phyloP scores from a whole-genome alignment of 2,888 invertebrate species.

The Volucella zonaria region DNA sequence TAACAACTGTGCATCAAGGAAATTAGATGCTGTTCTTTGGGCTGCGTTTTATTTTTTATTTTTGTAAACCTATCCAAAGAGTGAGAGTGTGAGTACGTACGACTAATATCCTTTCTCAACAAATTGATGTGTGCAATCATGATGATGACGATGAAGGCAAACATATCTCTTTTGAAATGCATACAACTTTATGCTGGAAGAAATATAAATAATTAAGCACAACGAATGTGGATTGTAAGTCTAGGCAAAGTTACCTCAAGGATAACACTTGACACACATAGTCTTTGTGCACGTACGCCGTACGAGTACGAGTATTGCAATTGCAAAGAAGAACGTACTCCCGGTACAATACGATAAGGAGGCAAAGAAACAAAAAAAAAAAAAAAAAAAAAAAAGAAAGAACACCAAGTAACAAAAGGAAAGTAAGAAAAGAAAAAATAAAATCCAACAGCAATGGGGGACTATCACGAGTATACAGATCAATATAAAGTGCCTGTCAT shows the following conservation, averaged over 20 bases:
- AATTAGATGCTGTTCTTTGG: constrained; percentile 35
- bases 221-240: constrained; percentile 73
- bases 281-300: constrained; percentile 38
- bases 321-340: constrained; percentile 9
- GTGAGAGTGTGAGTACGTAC: background rate
- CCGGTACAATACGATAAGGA: constrained; percentile 19
- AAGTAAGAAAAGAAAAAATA: constrained; percentile 5
- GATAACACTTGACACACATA: constrained; percentile 74
- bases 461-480: constrained; percentile 85
- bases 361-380: constrained; percentile 18
- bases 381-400: constrained; percentile 43
- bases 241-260: constrained; percentile 71
- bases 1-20: no score
- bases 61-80: constrained; percentile 11
- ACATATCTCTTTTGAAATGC: constrained; percentile 57
- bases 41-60: constrained; percentile 24
- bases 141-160: constrained; percentile 37
- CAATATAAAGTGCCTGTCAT: constrained; percentile 92
- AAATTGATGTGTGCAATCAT: constrained; percentile 53
- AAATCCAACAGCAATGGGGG: constrained; percentile 77
- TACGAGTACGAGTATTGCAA: constrained; percentile 60
- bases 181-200: constrained; percentile 52
- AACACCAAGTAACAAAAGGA: constrained; percentile 24
- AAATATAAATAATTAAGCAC: constrained; percentile 73
- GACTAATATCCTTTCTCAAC: constrained; percentile 14